phyloP scores from a whole-genome alignment of 1,140 invertebrate species.

The Drosophila paulistorum region DNA sequence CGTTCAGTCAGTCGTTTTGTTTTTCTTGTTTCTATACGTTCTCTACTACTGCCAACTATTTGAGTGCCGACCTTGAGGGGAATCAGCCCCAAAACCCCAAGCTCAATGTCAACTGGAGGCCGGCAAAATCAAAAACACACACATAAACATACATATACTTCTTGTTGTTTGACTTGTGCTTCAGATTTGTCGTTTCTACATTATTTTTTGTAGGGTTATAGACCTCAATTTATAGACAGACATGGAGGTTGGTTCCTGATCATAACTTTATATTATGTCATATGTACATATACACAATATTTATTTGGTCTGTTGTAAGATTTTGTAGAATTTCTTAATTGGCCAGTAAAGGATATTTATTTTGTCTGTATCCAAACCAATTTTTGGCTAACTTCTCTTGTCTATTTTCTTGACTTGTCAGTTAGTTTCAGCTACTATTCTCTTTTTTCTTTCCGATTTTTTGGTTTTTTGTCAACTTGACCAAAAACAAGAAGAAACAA shows the following conservation, averaged over 20 bases:
- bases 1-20: not conserved
- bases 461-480: not conserved
- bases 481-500: slow-evolving; percentile 1
- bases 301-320: not conserved
- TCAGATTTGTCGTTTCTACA: slow-evolving; percentile 19
- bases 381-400: not conserved
- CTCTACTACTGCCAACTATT: slow-evolving; percentile 16
- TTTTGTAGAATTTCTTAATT: not conserved
- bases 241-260: too few species aligned
- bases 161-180: slow-evolving; percentile 35
- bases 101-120: slow-evolving; percentile 37
- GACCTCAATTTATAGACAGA: not conserved
- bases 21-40: slow-evolving; percentile 13
- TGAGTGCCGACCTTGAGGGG: slow-evolving; percentile 34
- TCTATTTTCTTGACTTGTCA: slow-evolving; percentile 11
- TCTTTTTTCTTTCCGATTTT: not conserved
- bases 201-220: slow-evolving; percentile 5
- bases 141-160: not conserved
- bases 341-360: not conserved
- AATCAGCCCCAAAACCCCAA: slow-evolving; percentile 29
- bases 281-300: too few species aligned
- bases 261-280: too few species aligned
- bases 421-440: not conserved
- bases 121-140: slow-evolving; percentile 4
- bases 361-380: not conserved